These are phyloP conservation scores for Ciconia nigra DNA, from an alignment of 2,797 vertebrate species.

Conservation along the genomic window DNA sequence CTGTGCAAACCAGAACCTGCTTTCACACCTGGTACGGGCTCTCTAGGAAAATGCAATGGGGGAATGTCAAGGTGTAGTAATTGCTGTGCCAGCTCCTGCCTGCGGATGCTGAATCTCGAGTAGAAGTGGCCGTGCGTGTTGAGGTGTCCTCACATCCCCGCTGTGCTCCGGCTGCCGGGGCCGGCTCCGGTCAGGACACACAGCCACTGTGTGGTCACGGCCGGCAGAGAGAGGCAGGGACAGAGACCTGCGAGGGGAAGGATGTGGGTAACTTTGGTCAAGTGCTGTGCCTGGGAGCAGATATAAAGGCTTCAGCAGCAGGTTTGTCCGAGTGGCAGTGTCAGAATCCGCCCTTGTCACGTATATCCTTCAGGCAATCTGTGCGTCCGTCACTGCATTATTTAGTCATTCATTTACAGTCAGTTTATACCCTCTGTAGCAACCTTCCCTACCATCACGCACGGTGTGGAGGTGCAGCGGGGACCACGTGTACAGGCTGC, in stretches of 20 bases:
- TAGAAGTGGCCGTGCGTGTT: rapidly evolving
- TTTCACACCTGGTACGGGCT: rapidly evolving
- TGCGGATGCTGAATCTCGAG: rapidly evolving
- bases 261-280: not conserved
- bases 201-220: rapidly evolving
- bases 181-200: rapidly evolving
- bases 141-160: not conserved
- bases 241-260: not conserved
- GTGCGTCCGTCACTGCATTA: rapidly evolving
- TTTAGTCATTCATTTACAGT: not conserved
- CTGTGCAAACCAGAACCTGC: not conserved
- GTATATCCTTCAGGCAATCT: rapidly evolving
- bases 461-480: rapidly evolving
- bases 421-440: not conserved
- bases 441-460: not conserved
- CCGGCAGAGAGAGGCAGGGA: not conserved
- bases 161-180: not conserved
- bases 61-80: not conserved
- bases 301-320: not conserved
- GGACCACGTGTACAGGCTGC: not conserved
- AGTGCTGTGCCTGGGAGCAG: not conserved
- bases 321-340: rapidly evolving
- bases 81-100: not conserved
- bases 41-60: rapidly evolving
- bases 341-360: rapidly evolving